Conservation (phyloP, 2,113 vertebrate species). For the Phyllostomus discolor region DNA sequence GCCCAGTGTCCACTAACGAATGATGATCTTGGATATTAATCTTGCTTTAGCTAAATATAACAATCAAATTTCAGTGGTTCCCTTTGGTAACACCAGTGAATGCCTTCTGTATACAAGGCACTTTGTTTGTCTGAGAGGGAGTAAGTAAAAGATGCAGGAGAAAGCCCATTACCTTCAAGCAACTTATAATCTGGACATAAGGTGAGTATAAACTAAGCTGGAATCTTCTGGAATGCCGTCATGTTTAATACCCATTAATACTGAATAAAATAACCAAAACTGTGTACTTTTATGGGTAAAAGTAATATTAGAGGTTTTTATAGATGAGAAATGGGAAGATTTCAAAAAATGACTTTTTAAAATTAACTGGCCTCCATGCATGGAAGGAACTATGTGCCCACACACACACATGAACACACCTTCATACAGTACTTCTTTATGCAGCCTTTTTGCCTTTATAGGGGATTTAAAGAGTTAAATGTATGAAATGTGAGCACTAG, state of each 20-base stretch:
- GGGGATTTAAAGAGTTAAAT: not conserved
- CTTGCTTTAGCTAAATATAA: conserved; percentile 16
- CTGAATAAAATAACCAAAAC: conserved; percentile 15
- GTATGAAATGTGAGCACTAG: not conserved
- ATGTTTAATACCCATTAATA: not conserved
- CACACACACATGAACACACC: not conserved
- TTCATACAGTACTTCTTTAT: not conserved
- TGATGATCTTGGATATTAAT: not conserved
- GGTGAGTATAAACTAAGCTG: not conserved
- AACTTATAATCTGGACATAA: not conserved
- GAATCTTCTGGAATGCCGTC: not conserved
- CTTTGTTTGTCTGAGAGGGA: not conserved
- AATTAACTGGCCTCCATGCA: not conserved
- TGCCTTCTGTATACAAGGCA: not conserved
- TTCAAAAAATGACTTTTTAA: not conserved
- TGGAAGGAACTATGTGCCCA: not conserved
- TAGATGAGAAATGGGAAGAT: not conserved
- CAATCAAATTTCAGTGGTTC: conserved; percentile 10
- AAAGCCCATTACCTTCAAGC: not conserved
- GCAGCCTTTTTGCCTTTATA: not conserved
- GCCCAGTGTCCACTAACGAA: not conserved
- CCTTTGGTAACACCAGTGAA: not conserved
- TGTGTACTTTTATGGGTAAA: not conserved
- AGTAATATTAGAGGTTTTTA: not conserved
- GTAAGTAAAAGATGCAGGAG: not conserved